phyloP scores from a whole-genome alignment of 2,888 invertebrate genomes.

The Cylloceria caligata region DNA sequence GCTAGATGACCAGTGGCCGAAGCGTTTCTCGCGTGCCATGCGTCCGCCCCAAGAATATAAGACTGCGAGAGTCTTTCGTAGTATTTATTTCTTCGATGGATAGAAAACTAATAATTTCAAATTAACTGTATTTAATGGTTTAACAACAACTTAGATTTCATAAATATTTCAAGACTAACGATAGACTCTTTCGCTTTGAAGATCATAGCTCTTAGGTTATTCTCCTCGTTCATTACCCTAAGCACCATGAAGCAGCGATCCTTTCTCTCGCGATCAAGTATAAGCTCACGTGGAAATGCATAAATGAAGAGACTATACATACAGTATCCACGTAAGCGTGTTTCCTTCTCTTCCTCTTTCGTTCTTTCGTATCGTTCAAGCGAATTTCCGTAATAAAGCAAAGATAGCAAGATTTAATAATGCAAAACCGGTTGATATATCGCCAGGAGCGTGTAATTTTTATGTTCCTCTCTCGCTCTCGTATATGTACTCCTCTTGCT shows the following conservation, averaged over 20 bases:
- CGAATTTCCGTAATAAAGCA: constrained; percentile 66
- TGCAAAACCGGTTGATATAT: constrained; percentile 70
- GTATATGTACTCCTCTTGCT: constrained; percentile 36
- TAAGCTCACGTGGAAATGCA: constrained; percentile 4
- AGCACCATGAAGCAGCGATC: neutral
- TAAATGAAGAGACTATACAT: constrained; percentile 12
- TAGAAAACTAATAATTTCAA: neutral
- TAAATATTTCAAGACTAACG: neutral
- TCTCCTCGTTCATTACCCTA: constrained; percentile 3
- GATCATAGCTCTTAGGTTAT: neutral
- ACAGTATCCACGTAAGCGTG: constrained; percentile 19
- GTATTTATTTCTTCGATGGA: neutral
- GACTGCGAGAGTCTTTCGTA: neutral
- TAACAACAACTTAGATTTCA: neutral
- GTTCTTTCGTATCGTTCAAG: constrained; percentile 26
- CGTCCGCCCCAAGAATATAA: neutral
- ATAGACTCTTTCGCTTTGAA: constrained; percentile 2
- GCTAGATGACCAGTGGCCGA: neutral
- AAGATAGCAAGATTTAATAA: constrained; percentile 71
- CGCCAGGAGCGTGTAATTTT: constrained; percentile 66
- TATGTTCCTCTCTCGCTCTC: constrained; percentile 55
- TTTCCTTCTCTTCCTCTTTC: neutral
- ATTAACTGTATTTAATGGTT: neutral
- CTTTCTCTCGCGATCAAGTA: constrained; percentile 5
- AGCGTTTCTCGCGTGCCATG: neutral